phyloP scores from a whole-genome alignment of 2,797 vertebrate species.

The Ctenopoma multispine region DNA sequence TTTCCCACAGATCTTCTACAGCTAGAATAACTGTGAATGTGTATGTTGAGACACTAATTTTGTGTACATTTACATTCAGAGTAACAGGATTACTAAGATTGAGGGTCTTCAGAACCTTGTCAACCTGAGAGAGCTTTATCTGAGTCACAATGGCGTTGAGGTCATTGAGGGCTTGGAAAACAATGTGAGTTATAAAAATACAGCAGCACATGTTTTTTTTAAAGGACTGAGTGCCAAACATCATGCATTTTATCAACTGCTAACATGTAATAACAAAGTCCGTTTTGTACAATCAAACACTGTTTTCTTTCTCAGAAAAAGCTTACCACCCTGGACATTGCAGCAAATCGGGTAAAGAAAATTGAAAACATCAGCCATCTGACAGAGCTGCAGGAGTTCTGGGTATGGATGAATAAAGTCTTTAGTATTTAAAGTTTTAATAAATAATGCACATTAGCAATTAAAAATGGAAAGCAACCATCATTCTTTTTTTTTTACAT shows the following conservation, averaged over 20 bases:
- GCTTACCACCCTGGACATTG: slow-evolving; percentile 96
- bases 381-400: slow-evolving; percentile 97
- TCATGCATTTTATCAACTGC: slow-evolving; percentile 9
- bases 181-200: slow-evolving; percentile 88
- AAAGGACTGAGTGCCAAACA: slow-evolving; percentile 12
- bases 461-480: too few relatives aligned
- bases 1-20: neutral
- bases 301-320: slow-evolving; percentile 88
- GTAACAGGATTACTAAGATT: slow-evolving; percentile 97
- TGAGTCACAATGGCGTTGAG: slow-evolving; percentile 98
- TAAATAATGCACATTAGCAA: neutral
- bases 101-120: slow-evolving; percentile 94
- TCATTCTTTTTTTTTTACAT: too few relatives aligned
- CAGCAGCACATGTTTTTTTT: slow-evolving; percentile 4
- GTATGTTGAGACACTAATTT: neutral
- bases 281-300: slow-evolving; percentile 13
- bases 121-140: slow-evolving; percentile 93
- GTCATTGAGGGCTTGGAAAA: slow-evolving; percentile 97
- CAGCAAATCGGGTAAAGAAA: slow-evolving; percentile 96
- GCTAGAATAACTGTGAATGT: neutral
- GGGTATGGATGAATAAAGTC: slow-evolving; percentile 83
- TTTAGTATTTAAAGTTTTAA: neutral
- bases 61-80: slow-evolving; percentile 80
- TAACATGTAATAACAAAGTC: slow-evolving; percentile 11
- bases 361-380: slow-evolving; percentile 98